phyloP scores from a whole-genome alignment of 2,888 invertebrate genomes.

The Hyalella azteca region DNA sequence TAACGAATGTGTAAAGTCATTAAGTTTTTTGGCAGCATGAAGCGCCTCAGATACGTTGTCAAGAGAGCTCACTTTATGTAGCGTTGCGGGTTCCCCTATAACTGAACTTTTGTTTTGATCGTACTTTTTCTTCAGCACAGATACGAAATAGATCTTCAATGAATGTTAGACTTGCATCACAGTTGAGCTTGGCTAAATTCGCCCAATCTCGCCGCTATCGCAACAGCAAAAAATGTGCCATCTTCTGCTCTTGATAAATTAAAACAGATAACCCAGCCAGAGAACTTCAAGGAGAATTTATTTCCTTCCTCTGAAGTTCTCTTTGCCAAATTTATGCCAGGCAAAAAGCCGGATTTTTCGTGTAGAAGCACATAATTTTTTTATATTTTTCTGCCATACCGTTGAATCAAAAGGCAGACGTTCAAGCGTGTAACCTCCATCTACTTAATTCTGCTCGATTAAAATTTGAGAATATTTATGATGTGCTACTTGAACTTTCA shows the following conservation, averaged over 20 bases:
- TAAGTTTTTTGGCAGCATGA: slow-evolving; percentile 25
- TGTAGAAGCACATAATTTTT: too few relatives aligned
- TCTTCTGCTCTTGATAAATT: slow-evolving; percentile 13
- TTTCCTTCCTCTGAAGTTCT: neutral
- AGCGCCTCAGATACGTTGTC: slow-evolving; percentile 35
- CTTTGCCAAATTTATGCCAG: too few relatives aligned
- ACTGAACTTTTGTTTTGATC: slow-evolving; percentile 3
- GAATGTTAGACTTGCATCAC: neutral
- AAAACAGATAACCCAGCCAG: neutral
- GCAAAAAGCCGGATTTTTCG: too few relatives aligned
- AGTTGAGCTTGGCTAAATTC: neutral
- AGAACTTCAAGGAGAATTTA: neutral
- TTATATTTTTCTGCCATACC: too few relatives aligned
- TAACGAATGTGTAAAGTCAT: slow-evolving; percentile 34
- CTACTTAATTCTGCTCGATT: too few relatives aligned
- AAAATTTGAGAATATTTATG: too few relatives aligned
- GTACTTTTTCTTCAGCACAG: neutral
- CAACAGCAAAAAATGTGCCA: neutral
- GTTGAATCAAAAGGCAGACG: too few relatives aligned
- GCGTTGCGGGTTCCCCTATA: neutral
- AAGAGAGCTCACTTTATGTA: neutral
- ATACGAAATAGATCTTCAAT: neutral
- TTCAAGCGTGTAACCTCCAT: too few relatives aligned
- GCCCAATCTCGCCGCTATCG: slow-evolving; percentile 15
- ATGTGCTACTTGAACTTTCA: too few relatives aligned